Percentiles rank a stretch among this genome's conserved stretches.
phyloP scores from a whole-genome alignment of 2,797 vertebrate species.

The Crocidura indochinensis region DNA sequence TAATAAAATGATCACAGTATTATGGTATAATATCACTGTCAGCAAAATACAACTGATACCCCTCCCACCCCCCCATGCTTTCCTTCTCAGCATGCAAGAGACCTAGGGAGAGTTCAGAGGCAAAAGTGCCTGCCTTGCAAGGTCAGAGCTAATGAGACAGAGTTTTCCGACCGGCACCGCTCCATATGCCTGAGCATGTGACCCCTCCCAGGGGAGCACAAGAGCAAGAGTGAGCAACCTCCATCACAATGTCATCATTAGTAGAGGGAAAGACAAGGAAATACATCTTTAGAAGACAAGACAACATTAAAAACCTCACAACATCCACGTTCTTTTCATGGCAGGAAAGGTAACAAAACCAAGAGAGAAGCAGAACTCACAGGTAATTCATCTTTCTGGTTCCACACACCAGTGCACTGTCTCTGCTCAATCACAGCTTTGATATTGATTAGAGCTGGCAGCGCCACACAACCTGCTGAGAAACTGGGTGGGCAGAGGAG shows the following conservation, averaged over 20 bases:
- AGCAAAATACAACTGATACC: background rate
- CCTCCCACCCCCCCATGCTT: background rate
- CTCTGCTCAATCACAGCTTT: constrained; percentile 94
- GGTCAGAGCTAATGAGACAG: too few species aligned
- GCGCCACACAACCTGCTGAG: constrained; percentile 93
- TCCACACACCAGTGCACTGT: constrained; percentile 94
- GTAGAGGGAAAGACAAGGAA: too few species aligned
- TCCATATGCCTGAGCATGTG: too few species aligned
- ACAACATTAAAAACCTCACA: background rate
- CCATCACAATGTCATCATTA: too few species aligned
- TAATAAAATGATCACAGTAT: too few species aligned
- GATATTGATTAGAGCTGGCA: constrained; percentile 94
- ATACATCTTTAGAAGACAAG: constrained; percentile 25
- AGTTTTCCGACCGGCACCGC: too few species aligned
- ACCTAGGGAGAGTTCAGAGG: background rate
- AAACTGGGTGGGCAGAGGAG: constrained; percentile 88
- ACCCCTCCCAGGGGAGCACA: too few species aligned
- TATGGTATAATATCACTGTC: background rate
- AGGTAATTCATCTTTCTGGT: constrained; percentile 94
- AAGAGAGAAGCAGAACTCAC: constrained; percentile 87
- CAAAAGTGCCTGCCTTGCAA: background rate
- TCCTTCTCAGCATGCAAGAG: background rate
- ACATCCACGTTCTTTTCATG: background rate
- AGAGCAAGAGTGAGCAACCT: too few species aligned
- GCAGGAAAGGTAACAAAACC: background rate